Conservation (phyloP, 2,888 invertebrate genomes). For the Folsomia manolachei region DNA sequence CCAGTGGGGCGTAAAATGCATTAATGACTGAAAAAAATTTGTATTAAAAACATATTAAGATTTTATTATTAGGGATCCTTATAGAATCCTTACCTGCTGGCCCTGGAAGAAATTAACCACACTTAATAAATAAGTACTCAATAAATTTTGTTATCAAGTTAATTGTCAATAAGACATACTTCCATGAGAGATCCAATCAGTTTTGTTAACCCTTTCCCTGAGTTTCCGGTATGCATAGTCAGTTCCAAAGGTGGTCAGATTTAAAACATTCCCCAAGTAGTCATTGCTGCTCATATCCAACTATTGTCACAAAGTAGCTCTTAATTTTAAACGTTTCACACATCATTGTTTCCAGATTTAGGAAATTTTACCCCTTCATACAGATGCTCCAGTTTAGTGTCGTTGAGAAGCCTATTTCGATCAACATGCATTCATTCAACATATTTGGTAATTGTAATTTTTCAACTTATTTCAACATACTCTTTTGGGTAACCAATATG, state of each 20-base stretch:
- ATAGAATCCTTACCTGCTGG: no score
- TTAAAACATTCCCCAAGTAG: conserved; percentile 73
- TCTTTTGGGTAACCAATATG: conserved; percentile 93
- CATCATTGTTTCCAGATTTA: not conserved
- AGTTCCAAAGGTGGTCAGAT: conserved; percentile 75
- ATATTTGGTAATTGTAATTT: no score
- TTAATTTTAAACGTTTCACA: not conserved
- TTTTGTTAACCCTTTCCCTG: conserved; percentile 75
- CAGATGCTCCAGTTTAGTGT: conserved; percentile 74
- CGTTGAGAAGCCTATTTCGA: conserved; percentile 74
- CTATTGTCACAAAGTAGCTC: conserved; percentile 54
- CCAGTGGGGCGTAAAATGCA: conserved; percentile 79
- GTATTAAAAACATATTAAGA: no score
- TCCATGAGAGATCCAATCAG: conserved; percentile 80
- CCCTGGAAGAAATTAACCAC: no score
- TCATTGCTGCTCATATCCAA: conserved; percentile 68
- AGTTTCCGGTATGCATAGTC: conserved; percentile 74
- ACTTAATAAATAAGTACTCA: no score
- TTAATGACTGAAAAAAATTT: conserved; percentile 84
- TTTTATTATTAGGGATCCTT: no score
- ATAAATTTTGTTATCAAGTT: no score
- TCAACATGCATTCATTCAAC: no score
- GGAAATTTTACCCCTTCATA: conserved; percentile 63
- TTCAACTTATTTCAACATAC: no score
- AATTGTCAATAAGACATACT: no score